Conservation (phyloP, 2,888 invertebrate genomes). For the Cryptophagus acutangulus region DNA sequence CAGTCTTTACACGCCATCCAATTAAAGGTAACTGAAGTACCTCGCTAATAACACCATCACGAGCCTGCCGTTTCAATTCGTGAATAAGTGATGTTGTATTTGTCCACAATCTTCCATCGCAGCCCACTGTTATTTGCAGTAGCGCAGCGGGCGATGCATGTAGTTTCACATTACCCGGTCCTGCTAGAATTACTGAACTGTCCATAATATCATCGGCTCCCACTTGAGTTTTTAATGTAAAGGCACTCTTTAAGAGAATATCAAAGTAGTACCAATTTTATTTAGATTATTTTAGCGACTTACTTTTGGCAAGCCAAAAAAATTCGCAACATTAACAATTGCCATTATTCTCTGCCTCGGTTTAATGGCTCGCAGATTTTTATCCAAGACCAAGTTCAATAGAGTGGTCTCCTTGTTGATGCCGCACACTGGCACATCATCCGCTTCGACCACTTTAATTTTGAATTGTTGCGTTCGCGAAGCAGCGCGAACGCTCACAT, state of each 20-base stretch:
- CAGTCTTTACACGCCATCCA: slow-evolving; percentile 62
- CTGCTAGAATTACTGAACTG: slow-evolving; percentile 51
- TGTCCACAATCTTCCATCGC: slow-evolving; percentile 66
- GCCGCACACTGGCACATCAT: slow-evolving; percentile 33
- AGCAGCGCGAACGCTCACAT: slow-evolving; percentile 58
- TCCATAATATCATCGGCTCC: slow-evolving; percentile 46
- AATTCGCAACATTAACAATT: slow-evolving; percentile 66
- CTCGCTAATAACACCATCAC: slow-evolving; percentile 67
- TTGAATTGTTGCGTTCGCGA: slow-evolving; percentile 62
- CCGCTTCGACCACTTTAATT: slow-evolving; percentile 54
- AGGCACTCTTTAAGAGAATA: slow-evolving; percentile 48
- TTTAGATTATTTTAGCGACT: slow-evolving; percentile 22
- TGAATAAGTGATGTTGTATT: slow-evolving; percentile 63
- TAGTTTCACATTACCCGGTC: slow-evolving; percentile 51
- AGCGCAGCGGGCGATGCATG: slow-evolving; percentile 47
- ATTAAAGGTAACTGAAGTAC: slow-evolving; percentile 64
- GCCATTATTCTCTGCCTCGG: slow-evolving; percentile 62
- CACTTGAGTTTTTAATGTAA: slow-evolving; percentile 50
- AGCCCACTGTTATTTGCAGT: slow-evolving; percentile 65
- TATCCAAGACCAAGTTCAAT: slow-evolving; percentile 64
- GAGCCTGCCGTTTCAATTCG: slow-evolving; percentile 62
- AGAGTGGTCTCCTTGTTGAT: slow-evolving; percentile 46
- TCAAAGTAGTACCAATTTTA: slow-evolving; percentile 7
- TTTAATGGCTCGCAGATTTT: slow-evolving; percentile 58
- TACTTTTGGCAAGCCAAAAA: slow-evolving; percentile 64